Evolutionary conservation across 1,140 invertebrate genomes (phyloP), one percentile per base, ranked within the genome.

Genomic region (Whitmania pigra): DNA sequence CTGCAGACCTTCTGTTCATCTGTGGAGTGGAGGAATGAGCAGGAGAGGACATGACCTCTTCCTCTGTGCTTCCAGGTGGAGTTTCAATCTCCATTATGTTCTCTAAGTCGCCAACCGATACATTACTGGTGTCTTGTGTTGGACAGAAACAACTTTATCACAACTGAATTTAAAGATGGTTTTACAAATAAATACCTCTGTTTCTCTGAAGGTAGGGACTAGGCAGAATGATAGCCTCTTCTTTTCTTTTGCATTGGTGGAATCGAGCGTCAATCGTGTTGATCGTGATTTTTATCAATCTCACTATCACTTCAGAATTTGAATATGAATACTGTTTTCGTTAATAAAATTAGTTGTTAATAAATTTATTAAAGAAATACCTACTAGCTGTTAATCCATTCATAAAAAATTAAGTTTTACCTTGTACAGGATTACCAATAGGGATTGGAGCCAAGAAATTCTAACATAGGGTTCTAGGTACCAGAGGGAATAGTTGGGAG

Each of bases 351-450:
- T n/a, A 20, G 5, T 73, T 27, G 73, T 11, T 63, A 25, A 25
- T 63, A 20, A 63, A 63, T 25, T 25, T 63, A 63, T 17, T 3
- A 36, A 36, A 63, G 22, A 63, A 63, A 63, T 63, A 25, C 11
- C 2, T 57, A 2, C 25, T 63, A 63, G 57, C 11, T 63, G 2
- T 63, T 13, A 68, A 36, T 17, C 4, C 9, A 43, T 0, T 68
- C 31, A 36, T 36, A 36, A 6, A 71, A 74, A 75, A 73, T 73
- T n/a, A 27, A 25, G 31, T 49, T 29, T 78, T 82, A 94, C 93
- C 86, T 99, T 99, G 79, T 99, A 99, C 0, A 99, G 84, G 74
- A 98, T 88, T 17, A 97, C 91, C n/a, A 97, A 86, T 22, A 97
- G 79, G 27, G 93, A 87, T 84, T 92, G 89, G 22, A 99, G 86